Evolutionary conservation across 2,888 invertebrate species (phyloP).

Genomic region (Noctua janthina): DNA sequence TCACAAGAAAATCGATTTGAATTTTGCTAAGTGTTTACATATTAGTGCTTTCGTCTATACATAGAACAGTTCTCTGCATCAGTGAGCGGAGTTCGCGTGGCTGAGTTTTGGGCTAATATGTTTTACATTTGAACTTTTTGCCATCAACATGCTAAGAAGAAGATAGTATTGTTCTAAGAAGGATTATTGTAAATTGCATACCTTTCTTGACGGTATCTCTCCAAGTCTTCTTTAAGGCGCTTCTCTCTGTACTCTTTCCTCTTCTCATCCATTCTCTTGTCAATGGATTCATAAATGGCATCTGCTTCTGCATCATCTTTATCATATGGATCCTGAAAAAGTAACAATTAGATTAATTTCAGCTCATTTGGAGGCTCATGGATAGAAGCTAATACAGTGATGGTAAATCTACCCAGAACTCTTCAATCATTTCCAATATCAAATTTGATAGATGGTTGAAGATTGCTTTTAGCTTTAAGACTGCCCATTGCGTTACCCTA

Average conservation of each 20-base stretch:
- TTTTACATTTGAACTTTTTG: too few species aligned
- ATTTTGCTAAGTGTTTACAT: too few species aligned
- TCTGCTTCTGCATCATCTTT: conserved; percentile 99
- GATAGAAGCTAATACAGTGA: background rate
- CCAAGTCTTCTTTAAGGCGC: conserved; percentile 97
- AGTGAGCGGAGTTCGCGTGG: too few species aligned
- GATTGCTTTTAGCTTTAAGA: background rate
- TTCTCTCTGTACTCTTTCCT: conserved; percentile 98
- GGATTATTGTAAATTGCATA: conserved; percentile 60
- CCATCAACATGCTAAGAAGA: too few species aligned
- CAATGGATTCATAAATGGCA: conserved; percentile 99
- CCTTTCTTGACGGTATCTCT: conserved; percentile 98
- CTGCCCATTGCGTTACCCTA: background rate
- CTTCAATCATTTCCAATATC: background rate
- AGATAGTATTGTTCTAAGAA: background rate
- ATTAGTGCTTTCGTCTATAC: background rate
- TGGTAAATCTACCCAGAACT: background rate
- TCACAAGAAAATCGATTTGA: too few species aligned
- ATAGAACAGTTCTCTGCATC: background rate
- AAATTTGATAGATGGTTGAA: too few species aligned
- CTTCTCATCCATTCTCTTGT: conserved; percentile 99
- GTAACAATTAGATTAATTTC: background rate
- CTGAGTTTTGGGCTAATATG: too few species aligned
- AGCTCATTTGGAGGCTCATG: background rate
- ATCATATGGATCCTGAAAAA: conserved; percentile 97